A percentile compares a stretch with the other conserved stretches of the same genome.
Conservation (phyloP, 2,113 vertebrate genomes). For the Speoplatyrhinus poulsoni region DNA sequence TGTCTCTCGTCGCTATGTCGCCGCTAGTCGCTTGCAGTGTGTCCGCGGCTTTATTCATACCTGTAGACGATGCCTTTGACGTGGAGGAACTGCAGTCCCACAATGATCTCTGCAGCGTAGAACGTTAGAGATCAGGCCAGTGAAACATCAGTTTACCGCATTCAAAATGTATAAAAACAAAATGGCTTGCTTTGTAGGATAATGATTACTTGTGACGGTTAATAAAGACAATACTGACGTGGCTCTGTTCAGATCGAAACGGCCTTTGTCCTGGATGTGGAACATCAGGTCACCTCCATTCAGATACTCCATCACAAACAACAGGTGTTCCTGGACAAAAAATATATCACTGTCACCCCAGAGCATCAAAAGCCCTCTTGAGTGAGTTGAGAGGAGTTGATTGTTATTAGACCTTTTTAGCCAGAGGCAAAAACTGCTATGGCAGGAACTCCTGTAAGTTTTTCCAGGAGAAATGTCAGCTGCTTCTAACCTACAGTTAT, state of each 20-base stretch:
- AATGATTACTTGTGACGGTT: not conserved
- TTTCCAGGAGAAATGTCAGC: too few species aligned
- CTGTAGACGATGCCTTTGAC: conserved; percentile 94
- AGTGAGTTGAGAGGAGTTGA: not conserved
- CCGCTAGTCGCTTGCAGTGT: too few species aligned
- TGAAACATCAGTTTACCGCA: not conserved
- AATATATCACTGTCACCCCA: conserved; percentile 35
- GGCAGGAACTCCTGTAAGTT: too few species aligned
- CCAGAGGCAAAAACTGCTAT: too few species aligned
- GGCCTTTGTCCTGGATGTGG: conserved; percentile 97
- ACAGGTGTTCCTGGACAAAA: conserved; percentile 88
- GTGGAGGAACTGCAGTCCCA: conserved; percentile 95
- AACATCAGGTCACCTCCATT: conserved; percentile 98
- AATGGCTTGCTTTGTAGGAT: not conserved
- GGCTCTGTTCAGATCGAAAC: conserved; percentile 90
- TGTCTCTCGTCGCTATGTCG: too few species aligned
- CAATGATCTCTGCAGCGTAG: conserved; percentile 91
- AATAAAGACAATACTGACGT: conserved; percentile 75
- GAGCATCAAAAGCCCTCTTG: not conserved
- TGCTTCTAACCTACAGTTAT: too few species aligned
- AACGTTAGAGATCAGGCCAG: conserved; percentile 78
- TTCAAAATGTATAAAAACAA: not conserved
- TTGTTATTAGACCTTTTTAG: not conserved
- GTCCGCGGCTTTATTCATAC: conserved; percentile 60
- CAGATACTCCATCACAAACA: conserved; percentile 99